Conservation (phyloP, 2,797 vertebrate species). For the Halcyon badia region DNA sequence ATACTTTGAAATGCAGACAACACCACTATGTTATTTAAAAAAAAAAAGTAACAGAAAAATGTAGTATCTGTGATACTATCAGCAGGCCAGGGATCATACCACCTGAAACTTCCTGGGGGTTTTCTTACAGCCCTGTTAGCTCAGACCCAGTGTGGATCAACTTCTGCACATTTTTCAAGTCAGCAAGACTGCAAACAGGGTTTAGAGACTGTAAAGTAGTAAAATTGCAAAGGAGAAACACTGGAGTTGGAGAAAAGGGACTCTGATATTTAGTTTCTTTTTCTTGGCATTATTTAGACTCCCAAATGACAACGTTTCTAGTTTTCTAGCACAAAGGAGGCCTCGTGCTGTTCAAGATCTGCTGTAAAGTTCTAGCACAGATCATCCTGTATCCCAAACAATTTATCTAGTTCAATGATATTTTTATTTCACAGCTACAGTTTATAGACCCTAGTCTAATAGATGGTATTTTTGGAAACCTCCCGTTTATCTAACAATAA, state of each 20-base stretch:
- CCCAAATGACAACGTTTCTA: constrained; percentile 62
- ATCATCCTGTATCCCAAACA: constrained; percentile 67
- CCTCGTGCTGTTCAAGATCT: constrained; percentile 49
- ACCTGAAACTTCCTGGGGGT: constrained; percentile 55
- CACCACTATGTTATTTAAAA: background rate
- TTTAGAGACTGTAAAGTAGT: constrained; percentile 32
- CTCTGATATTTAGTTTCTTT: constrained; percentile 69
- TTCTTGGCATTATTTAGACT: constrained; percentile 70
- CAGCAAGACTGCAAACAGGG: constrained; percentile 19
- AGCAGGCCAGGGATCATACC: background rate
- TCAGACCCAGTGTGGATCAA: background rate
- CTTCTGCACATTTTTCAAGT: constrained; percentile 38
- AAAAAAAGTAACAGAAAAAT: background rate
- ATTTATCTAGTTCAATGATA: constrained; percentile 49
- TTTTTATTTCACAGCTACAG: constrained; percentile 50
- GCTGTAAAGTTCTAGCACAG: constrained; percentile 53
- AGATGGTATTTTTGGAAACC: constrained; percentile 67
- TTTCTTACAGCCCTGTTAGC: constrained; percentile 17
- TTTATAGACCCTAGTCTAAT: constrained; percentile 43
- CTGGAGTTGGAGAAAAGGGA: constrained; percentile 13
- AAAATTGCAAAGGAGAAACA: constrained; percentile 27
- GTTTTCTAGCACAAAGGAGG: constrained; percentile 65
- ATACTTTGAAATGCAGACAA: constrained; percentile 36
- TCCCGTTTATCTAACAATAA: constrained; percentile 43
- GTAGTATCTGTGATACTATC: constrained; percentile 21